A percentile compares a stretch with the other conserved stretches of the same genome.
Evolutionary conservation across 2,113 vertebrate species (phyloP).

Genomic region (Entelurus aequoreus): DNA sequence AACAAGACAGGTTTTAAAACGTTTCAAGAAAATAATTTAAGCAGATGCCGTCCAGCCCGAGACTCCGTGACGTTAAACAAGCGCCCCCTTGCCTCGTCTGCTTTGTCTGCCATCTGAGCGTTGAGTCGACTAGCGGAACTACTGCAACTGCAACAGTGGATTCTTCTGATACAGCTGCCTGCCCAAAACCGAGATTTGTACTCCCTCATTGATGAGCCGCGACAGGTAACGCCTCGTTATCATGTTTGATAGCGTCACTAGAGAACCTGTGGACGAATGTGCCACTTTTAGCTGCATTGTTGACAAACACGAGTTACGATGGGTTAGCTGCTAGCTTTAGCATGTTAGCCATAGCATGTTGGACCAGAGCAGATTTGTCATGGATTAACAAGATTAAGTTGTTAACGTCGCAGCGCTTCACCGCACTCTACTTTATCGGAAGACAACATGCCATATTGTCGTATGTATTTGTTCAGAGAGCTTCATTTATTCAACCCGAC

Average conservation of each 20-base stretch:
- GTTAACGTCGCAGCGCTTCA: slow-evolving; percentile 26
- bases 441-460: neutral
- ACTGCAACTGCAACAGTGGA: slow-evolving; percentile 38
- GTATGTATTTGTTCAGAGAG: neutral
- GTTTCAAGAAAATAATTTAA: neutral
- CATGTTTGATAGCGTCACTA: neutral
- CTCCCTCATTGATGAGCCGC: slow-evolving; percentile 14
- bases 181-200: slow-evolving; percentile 48
- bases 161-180: slow-evolving; percentile 43
- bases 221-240: slow-evolving; percentile 18
- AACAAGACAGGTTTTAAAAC: neutral
- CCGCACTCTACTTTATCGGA: neutral
- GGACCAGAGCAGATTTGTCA: slow-evolving; percentile 48
- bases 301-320: slow-evolving; percentile 15
- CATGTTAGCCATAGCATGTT: slow-evolving; percentile 38
- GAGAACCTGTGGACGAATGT: neutral
- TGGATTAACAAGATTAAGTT: slow-evolving; percentile 42
- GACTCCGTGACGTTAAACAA: slow-evolving; percentile 38
- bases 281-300: neutral
- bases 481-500: neutral
- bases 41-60: neutral
- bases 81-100: slow-evolving; percentile 12
- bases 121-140: slow-evolving; percentile 48
- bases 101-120: slow-evolving; percentile 27
- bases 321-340: slow-evolving; percentile 50